Conservation (phyloP, 2,888 invertebrate genomes). For the Nysson spinosus region DNA sequence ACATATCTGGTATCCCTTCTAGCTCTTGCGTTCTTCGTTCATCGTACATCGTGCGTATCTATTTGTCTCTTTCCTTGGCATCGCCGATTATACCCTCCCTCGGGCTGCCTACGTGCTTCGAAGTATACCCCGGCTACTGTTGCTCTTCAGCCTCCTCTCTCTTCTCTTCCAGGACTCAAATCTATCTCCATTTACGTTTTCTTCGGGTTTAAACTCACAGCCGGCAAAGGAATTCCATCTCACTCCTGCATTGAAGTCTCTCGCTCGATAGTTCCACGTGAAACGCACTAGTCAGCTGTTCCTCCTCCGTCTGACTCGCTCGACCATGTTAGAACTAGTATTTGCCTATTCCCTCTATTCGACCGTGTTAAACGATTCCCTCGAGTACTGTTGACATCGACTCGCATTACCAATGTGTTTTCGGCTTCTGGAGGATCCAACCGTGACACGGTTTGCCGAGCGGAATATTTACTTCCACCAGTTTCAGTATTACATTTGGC, state of each 20-base stretch:
- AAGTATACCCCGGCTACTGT: conserved; percentile 1
- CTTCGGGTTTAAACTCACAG: conserved; percentile 22
- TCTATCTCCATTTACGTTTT: conserved; percentile 9
- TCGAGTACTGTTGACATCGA: neutral
- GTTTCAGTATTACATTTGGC: no score
- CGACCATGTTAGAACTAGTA: conserved; percentile 6
- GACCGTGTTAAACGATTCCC: neutral
- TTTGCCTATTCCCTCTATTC: conserved; percentile 26
- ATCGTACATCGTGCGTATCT: conserved; percentile 15
- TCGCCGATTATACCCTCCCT: neutral
- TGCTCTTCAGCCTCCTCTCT: conserved; percentile 20
- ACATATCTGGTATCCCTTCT: conserved; percentile 29
- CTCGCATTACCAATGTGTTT: no score
- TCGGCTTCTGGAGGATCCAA: no score
- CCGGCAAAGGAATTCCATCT: conserved; percentile 16
- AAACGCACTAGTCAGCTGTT: conserved; percentile 51
- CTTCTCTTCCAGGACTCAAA: neutral
- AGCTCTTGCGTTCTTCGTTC: conserved; percentile 17
- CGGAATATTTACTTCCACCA: no score
- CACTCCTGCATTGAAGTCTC: conserved; percentile 8
- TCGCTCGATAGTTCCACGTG: conserved; percentile 14
- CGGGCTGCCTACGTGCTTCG: neutral
- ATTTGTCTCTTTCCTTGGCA: conserved; percentile 19
- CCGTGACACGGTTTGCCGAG: no score
- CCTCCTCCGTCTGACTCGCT: conserved; percentile 9